Evolutionary conservation across 2,797 vertebrate species (phyloP), one percentile per base, ranked within the genome.

Genomic region (Oophaga sylvatica): DNA sequence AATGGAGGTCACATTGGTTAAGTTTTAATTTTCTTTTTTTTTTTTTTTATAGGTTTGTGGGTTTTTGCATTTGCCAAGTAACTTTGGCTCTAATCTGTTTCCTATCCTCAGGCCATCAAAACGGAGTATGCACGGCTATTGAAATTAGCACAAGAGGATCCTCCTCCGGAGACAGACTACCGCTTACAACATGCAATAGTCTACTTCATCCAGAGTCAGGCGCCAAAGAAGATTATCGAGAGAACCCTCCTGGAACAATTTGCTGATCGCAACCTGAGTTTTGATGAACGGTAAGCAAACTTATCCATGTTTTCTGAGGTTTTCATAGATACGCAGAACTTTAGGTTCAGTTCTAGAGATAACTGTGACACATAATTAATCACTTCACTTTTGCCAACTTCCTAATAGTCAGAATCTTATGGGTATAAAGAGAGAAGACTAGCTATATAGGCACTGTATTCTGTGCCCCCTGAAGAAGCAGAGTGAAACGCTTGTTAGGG

Each of bases 191-290:
- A 99, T 86, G 92, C 97, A 84, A 95, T 99, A 20, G 96, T 99
- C 78, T 99, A 98, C 94, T 97, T 99, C 91, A 97, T 99, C 91
- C 98, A 98, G 90, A 99, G 99, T 91, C 96, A 99, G 90, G 96
- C 97, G 0, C 97, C 98, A 85, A 99, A 97, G 94, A 99, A 97
- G 94, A 98, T 99, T 91, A 95, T 99, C 92, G 98, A 99, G 93
- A 96, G 97, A 91, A 98, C 98, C 1, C 94, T 99, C 85, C 95
- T 99, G 90, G 97, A 97, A 78, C 98, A 99, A 93, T 99, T 99
- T 90, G 97, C 96, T 15, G 97, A 99, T 94, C 96, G 96, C 90
- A 99, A 98, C 94, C 95, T 99, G 90, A 97, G 96, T 90, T 99
- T 98, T 90, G 98, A 99, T 91, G 97, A 99, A 92, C 95, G 98